Percentiles rank a stretch among this genome's conserved stretches.
phyloP scores from a whole-genome alignment of 1,140 invertebrate species.

The Ruditapes philippinarum region DNA sequence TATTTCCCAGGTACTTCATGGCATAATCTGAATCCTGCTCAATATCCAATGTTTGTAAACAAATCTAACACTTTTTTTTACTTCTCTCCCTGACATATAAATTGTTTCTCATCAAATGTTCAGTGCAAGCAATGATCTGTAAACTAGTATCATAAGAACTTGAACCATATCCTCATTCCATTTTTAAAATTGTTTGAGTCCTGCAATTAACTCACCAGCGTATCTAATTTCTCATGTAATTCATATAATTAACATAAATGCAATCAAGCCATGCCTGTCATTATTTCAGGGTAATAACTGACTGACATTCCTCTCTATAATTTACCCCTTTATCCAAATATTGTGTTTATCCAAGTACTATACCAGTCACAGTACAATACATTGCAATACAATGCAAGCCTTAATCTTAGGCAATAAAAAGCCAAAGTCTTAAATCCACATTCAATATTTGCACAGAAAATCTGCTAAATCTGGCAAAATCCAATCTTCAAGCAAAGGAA shows the following conservation, averaged over 20 bases:
- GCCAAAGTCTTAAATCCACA: slow-evolving; percentile 32
- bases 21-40: too few species aligned
- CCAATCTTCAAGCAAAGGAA: slow-evolving; percentile 39
- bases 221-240: neutral
- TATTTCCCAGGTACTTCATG: too few species aligned
- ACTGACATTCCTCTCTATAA: neutral
- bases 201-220: neutral
- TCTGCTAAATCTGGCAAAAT: slow-evolving; percentile 48
- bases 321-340: slow-evolving; percentile 3
- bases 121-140: too few species aligned
- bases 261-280: neutral
- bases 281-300: neutral
- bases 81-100: too few species aligned
- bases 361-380: neutral
- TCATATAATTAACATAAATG: neutral
- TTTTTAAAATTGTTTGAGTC: too few species aligned
- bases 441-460: slow-evolving; percentile 51
- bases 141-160: too few species aligned
- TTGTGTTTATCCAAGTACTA: neutral
- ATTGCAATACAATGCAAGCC: neutral
- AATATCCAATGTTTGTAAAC: too few species aligned
- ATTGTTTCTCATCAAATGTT: too few species aligned
- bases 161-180: too few species aligned
- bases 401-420: neutral
- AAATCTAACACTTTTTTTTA: too few species aligned